These are phyloP conservation scores for Papilio protenor DNA, from an alignment of 2,888 invertebrate genomes.

Conservation along the genomic window DNA sequence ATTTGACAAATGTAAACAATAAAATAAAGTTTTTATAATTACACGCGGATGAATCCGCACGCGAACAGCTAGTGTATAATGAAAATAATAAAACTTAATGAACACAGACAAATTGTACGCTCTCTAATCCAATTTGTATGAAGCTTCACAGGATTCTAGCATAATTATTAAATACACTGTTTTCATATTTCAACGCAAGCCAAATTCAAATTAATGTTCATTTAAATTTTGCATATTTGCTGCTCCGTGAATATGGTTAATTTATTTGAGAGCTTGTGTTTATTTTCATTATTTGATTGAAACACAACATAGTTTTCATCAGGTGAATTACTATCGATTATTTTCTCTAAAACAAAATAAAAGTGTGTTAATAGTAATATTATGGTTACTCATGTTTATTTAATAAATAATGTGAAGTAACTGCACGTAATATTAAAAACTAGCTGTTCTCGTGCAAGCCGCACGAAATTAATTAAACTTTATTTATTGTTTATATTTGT, in stretches of 20 bases:
- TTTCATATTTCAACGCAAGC: slow-evolving; percentile 9
- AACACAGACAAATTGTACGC: neutral
- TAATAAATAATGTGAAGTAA: too few relatives aligned
- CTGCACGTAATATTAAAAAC: too few relatives aligned
- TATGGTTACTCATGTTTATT: too few relatives aligned
- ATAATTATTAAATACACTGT: slow-evolving; percentile 14
- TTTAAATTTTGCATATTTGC: slow-evolving; percentile 16
- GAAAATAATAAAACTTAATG: neutral
- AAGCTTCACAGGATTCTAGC: neutral
- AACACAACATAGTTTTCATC: neutral
- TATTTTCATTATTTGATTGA: neutral
- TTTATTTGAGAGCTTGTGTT: neutral
- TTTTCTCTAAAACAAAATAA: neutral
- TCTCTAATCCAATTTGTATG: neutral
- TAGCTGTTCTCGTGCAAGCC: too few relatives aligned
- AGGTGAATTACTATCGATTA: neutral
- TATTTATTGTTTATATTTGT: too few relatives aligned
- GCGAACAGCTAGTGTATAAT: too few relatives aligned
- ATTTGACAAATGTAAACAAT: too few relatives aligned
- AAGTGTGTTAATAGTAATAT: too few relatives aligned
- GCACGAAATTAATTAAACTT: too few relatives aligned
- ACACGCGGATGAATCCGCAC: too few relatives aligned
- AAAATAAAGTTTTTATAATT: too few relatives aligned
- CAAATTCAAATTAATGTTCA: slow-evolving; percentile 8
- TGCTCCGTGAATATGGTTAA: neutral